A percentile compares a stretch with the other conserved stretches of the same genome.
These are phyloP conservation scores for Macropodus opercularis DNA, from an alignment of 2,797 vertebrate species.

Conservation along the genomic window DNA sequence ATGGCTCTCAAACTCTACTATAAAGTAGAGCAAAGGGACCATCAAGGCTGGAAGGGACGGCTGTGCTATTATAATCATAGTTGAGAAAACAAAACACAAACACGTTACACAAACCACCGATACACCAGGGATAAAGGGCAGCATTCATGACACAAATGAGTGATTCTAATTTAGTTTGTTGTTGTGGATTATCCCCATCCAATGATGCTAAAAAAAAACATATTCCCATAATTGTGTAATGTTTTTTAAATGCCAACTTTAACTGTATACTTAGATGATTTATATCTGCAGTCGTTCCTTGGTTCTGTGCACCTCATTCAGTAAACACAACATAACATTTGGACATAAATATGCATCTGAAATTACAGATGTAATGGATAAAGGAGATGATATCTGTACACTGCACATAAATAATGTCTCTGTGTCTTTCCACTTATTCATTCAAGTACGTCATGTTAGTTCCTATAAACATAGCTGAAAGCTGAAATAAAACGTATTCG, in stretches of 20 bases:
- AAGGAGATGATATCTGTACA: too few species aligned
- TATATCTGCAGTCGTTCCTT: neutral
- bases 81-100: slow-evolving; percentile 32
- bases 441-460: too few species aligned
- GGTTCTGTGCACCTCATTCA: slow-evolving; percentile 10
- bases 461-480: too few species aligned
- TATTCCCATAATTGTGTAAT: slow-evolving; percentile 2
- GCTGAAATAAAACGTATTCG: too few species aligned
- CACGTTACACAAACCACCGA: slow-evolving; percentile 22
- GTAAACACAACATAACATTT: slow-evolving; percentile 6
- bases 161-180: slow-evolving; percentile 28
- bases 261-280: slow-evolving; percentile 13
- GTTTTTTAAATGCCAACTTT: slow-evolving; percentile 24
- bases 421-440: too few species aligned
- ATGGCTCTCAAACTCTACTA: slow-evolving; percentile 14
- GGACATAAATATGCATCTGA: neutral
- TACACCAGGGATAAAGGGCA: slow-evolving; percentile 12
- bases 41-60: slow-evolving; percentile 36
- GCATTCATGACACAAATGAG: slow-evolving; percentile 25
- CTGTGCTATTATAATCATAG: slow-evolving; percentile 31
- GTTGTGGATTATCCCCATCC: slow-evolving; percentile 17
- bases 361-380: neutral
- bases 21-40: slow-evolving; percentile 35
- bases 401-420: too few species aligned
- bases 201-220: slow-evolving; percentile 2